Evolutionary conservation across 2,113 vertebrate genomes (phyloP).

Genomic region (Cephalopterus ornatus): DNA sequence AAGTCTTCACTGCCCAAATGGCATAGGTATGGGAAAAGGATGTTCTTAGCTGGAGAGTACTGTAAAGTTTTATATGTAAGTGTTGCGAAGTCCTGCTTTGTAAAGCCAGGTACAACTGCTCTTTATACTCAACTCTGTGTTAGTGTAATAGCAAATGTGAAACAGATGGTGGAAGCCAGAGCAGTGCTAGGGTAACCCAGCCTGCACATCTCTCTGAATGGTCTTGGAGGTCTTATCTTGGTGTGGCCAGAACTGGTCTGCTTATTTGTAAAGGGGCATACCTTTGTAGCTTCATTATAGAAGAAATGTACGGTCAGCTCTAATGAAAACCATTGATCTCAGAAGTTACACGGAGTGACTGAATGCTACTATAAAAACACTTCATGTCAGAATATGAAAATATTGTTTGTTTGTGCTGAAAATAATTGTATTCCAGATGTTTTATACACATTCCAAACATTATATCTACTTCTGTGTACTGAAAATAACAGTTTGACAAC

Average conservation of each 20-base stretch:
- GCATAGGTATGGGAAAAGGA: background rate
- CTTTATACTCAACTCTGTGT: background rate
- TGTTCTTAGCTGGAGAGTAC: background rate
- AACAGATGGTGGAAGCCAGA: background rate
- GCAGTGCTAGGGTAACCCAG: background rate
- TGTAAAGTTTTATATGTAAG: background rate
- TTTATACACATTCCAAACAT: background rate
- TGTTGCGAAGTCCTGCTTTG: background rate
- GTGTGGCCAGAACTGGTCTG: background rate
- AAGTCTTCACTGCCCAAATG: background rate
- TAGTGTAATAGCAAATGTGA: background rate
- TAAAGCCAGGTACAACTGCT: background rate
- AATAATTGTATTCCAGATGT: background rate
- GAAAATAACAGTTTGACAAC: conserved; percentile 38
- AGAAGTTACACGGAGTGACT: background rate
- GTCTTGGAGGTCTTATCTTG: rapidly evolving
- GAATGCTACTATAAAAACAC: background rate
- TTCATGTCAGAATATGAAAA: background rate
- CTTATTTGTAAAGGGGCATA: background rate
- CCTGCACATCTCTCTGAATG: rapidly evolving
- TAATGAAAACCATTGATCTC: background rate
- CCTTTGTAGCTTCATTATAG: background rate
- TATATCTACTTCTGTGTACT: background rate
- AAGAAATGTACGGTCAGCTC: background rate
- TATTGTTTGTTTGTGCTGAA: background rate